Conservation (phyloP, 2,113 vertebrate species). For the Elephas maximus region DNA sequence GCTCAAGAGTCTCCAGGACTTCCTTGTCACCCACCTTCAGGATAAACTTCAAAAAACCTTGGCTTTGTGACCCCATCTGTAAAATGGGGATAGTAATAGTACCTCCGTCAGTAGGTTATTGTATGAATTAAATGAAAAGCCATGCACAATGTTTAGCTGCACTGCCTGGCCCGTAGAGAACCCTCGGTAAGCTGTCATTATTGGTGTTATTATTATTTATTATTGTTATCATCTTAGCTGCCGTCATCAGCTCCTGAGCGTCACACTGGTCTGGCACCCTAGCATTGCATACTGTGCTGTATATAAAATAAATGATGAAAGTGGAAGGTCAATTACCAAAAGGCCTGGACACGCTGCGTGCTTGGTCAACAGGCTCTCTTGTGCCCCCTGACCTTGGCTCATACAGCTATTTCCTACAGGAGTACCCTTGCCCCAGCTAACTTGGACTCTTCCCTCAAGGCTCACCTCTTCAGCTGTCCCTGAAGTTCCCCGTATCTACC, state of each 20-base stretch:
- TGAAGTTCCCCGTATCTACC: background rate
- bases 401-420: background rate
- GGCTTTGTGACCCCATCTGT: background rate
- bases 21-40: slow-evolving; percentile 12
- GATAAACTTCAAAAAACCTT: background rate
- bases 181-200: background rate
- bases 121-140: background rate
- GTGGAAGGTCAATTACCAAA: background rate
- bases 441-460: background rate
- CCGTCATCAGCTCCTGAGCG: background rate
- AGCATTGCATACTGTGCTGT: background rate
- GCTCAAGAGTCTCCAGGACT: slow-evolving; percentile 40
- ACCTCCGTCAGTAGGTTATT: background rate
- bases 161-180: background rate
- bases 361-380: background rate
- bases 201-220: background rate
- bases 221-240: no score
- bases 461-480: background rate
- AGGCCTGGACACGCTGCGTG: background rate
- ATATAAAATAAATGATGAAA: background rate
- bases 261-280: background rate
- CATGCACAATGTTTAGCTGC: background rate
- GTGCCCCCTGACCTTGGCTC: background rate
- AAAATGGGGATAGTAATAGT: background rate
- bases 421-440: background rate